Percentiles rank a stretch among this genome's conserved stretches.
These are phyloP conservation scores for Parnassius glacialis DNA, from an alignment of 2,888 invertebrate genomes.

Conservation along the genomic window DNA sequence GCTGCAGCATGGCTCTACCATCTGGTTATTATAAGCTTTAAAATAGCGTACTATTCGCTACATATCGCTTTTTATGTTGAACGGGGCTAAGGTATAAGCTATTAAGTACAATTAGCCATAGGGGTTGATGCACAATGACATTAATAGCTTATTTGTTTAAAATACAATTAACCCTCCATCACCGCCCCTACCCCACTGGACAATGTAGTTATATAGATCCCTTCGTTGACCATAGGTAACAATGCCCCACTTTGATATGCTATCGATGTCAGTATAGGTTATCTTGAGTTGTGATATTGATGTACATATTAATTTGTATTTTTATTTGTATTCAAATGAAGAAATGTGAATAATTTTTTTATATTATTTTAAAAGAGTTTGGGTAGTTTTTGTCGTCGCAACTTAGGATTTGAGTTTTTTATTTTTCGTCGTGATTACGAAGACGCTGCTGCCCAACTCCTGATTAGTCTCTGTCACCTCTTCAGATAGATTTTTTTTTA, in stretches of 20 bases:
- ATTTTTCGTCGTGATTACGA: no score
- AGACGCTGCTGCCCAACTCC: no score
- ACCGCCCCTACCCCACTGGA: constrained; percentile 16
- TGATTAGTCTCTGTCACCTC: no score
- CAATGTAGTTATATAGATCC: constrained; percentile 15
- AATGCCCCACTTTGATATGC: constrained; percentile 9
- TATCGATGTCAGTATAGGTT: constrained; percentile 15
- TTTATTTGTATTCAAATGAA: no score
- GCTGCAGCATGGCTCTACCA: no score
- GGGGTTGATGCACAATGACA: constrained; percentile 24
- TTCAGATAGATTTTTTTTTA: no score
- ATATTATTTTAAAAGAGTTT: no score
- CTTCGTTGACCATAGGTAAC: constrained; percentile 16
- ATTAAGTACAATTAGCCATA: constrained; percentile 20
- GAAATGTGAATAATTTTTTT: no score
- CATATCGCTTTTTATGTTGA: constrained; percentile 1
- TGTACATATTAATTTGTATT: background rate
- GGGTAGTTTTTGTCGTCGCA: no score
- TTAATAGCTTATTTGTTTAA: constrained; percentile 26
- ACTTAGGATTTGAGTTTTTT: no score
- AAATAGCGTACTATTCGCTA: no score
- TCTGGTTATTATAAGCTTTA: no score
- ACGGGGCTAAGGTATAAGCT: background rate
- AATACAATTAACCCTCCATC: constrained; percentile 14
- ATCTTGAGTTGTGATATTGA: constrained; percentile 16